Base-by-base conservation (phyloP, 2,113 vertebrate genomes). In the Naja naja region DNA sequence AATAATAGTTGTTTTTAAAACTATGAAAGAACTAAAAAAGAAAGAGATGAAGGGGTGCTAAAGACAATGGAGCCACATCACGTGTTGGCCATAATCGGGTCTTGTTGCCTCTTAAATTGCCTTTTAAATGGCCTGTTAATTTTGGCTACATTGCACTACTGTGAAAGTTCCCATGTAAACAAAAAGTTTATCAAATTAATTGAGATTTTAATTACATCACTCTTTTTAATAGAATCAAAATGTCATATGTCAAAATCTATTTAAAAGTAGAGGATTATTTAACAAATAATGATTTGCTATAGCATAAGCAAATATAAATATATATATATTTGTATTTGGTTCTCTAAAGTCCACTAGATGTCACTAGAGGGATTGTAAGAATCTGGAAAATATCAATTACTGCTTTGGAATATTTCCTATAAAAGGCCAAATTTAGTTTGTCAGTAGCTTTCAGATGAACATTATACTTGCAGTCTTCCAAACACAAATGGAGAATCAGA, bases 301-400 rank as follows among this genome's bases (percentile, higher is more conserved):
- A 45, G 18, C 10, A 11, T 43, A 23, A 43, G 3, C 12, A 49
- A 49, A 49, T 49, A 49, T 8, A 49, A 49, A 49, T 0, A 3
- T 30, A 4, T 23, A 47, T 0, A 58, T 85, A 94, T 88, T 58
- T 90, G 93, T 96, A 74, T 81, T 81, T 81, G 18, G 22, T 43
- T 34, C n/a, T 60, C 0, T 34, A 20, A 1, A 0, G 0, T 25
- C 95, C 98, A 96, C 97, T 97, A 98, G 98, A 94, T 97, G 98
- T 96, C 97, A 91, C 95, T 91, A n/a, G 90, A 95, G 95, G 96
- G 94, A 97, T 7, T 96, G 92, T 39, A 89, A 96, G 96, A n/a
- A 1, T 0, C 6, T 16, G 58, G 23, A 23, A 2, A 47, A 55
- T 14, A 1, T 14, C 34, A 0, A 34, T 69, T n/a, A 34, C 20